phyloP scores from a whole-genome alignment of 23 tunicate genomes.

The Trididemnum miniatum region DNA sequence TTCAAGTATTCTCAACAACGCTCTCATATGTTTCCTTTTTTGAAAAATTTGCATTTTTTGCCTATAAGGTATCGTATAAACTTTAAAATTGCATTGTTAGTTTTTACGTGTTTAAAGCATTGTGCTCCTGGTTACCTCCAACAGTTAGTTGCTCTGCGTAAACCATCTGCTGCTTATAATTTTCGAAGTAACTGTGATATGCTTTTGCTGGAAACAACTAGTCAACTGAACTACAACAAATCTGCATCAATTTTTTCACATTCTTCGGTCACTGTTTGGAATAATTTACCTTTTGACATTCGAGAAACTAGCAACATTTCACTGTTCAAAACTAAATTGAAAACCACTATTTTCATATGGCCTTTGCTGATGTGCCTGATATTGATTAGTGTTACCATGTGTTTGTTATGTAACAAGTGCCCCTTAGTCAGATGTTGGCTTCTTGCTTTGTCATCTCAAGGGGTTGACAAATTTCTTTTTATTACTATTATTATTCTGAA shows the following conservation, averaged over 20 bases:
- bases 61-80: neutral
- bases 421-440: too few species aligned
- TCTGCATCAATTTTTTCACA: neutral
- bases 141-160: neutral
- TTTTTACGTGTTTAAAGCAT: neutral
- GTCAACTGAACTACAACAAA: neutral
- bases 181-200: neutral
- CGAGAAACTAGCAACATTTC: too few species aligned
- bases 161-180: neutral
- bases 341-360: too few species aligned
- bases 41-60: neutral
- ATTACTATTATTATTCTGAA: too few species aligned
- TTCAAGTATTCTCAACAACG: neutral
- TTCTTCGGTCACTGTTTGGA: neutral
- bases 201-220: neutral
- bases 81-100: neutral
- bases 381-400: too few species aligned
- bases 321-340: too few species aligned
- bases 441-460: too few species aligned
- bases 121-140: slow-evolving; percentile 1
- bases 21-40: neutral
- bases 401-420: too few species aligned
- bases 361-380: neutral
- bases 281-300: neutral
- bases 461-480: too few species aligned